Percentiles rank a stretch among this genome's conserved stretches.
phyloP scores from a whole-genome alignment of 2,888 invertebrate genomes.

The Eudemis profundana region DNA sequence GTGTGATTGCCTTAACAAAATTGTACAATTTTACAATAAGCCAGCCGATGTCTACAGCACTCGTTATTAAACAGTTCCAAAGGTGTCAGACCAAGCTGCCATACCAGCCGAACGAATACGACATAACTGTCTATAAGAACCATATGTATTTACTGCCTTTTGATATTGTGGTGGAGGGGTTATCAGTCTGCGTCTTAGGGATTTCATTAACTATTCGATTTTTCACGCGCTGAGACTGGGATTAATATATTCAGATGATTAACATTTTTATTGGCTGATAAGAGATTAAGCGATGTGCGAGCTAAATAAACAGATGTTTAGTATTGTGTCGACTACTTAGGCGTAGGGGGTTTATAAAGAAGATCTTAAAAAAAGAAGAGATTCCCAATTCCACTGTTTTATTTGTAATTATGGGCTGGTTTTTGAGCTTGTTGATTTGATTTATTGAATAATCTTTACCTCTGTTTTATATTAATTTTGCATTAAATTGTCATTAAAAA shows the following conservation, averaged over 20 bases:
- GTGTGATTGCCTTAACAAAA: neutral
- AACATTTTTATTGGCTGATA: constrained; percentile 21
- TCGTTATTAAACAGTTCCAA: constrained; percentile 22
- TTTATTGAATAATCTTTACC: no score
- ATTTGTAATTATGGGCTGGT: no score
- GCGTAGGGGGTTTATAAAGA: no score
- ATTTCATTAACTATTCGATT: constrained; percentile 26
- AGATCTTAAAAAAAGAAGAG: no score
- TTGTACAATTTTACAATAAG: neutral
- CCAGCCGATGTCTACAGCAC: neutral
- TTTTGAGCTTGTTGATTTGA: no score
- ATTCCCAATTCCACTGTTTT: no score
- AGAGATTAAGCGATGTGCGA: neutral
- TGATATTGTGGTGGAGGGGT: neutral
- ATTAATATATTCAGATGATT: constrained; percentile 22
- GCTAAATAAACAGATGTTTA: neutral
- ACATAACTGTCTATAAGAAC: neutral
- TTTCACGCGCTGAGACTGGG: constrained; percentile 1
- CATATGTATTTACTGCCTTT: neutral
- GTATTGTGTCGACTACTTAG: no score
- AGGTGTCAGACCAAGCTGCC: constrained; percentile 19
- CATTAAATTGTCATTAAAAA: no score
- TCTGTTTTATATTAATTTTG: no score
- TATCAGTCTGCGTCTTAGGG: constrained; percentile 1
- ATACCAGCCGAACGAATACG: neutral